These are phyloP conservation scores for Leguminivora glycinivorella DNA, from an alignment of 1,140 invertebrate genomes.

Conservation along the genomic window DNA sequence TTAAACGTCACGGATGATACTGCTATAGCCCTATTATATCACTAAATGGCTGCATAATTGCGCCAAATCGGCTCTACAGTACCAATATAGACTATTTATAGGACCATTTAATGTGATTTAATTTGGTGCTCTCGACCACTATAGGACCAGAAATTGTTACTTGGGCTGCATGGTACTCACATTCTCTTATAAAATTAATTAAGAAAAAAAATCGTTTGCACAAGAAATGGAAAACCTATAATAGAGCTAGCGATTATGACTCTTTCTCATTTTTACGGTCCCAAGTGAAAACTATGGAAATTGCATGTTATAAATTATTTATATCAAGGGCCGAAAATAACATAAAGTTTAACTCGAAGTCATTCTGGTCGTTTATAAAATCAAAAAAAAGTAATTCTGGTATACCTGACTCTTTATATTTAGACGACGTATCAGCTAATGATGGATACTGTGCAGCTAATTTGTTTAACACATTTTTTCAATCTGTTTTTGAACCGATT, in stretches of 20 bases:
- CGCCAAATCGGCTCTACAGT: no score
- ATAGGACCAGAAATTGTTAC: no score
- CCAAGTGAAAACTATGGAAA: not conserved
- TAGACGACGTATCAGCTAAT: not conserved
- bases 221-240: constrained; percentile 4
- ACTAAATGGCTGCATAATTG: no score
- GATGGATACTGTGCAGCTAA: not conserved
- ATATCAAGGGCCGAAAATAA: not conserved
- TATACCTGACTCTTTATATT: not conserved
- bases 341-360: not conserved
- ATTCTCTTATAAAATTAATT: not conserved
- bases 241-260: not conserved
- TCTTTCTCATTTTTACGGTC: not conserved
- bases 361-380: not conserved
- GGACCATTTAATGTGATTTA: no score
- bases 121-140: no score
- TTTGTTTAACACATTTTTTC: not conserved
- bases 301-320: not conserved
- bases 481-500: not conserved
- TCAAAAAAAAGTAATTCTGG: not conserved
- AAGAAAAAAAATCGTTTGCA: not conserved
- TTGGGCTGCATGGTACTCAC: not conserved
- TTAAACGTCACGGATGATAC: no score
- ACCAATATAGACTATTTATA: no score
- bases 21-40: no score